Evolutionary conservation across 2,113 vertebrate genomes (phyloP).

Genomic region (Pedetes capensis): DNA sequence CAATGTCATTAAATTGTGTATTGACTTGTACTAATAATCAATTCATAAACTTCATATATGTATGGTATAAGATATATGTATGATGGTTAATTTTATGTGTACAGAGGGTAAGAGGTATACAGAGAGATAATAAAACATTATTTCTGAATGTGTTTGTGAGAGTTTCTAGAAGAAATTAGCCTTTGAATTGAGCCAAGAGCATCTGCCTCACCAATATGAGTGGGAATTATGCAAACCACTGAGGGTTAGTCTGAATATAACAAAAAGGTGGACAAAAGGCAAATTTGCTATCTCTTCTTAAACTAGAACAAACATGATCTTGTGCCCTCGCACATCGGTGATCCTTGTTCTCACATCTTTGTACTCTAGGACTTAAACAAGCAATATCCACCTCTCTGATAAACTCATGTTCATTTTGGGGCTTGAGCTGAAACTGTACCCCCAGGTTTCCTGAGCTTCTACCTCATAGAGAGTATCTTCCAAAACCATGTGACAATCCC

Average conservation of each 20-base stretch:
- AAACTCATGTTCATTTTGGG: neutral
- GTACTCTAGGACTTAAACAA: neutral
- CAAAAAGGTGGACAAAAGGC: neutral
- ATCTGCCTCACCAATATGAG: too few relatives aligned
- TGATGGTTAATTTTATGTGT: neutral
- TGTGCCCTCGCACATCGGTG: neutral
- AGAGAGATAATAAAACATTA: neutral
- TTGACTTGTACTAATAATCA: neutral
- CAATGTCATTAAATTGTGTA: neutral
- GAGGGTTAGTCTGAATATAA: neutral
- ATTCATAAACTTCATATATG: neutral
- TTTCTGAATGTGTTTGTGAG: neutral
- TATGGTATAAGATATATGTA: neutral
- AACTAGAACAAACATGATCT: neutral
- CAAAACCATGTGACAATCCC: neutral
- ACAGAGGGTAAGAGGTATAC: neutral
- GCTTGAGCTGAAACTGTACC: neutral
- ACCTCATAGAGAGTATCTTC: neutral
- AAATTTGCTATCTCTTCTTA: neutral
- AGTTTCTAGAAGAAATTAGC: neutral
- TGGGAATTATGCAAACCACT: neutral
- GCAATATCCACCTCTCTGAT: fast-evolving
- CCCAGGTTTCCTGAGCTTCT: neutral
- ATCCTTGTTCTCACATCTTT: neutral
- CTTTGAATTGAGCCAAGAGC: neutral